These are phyloP conservation scores for Drosophila nannoptera DNA, from an alignment of 1,140 invertebrate species.

Conservation along the genomic window DNA sequence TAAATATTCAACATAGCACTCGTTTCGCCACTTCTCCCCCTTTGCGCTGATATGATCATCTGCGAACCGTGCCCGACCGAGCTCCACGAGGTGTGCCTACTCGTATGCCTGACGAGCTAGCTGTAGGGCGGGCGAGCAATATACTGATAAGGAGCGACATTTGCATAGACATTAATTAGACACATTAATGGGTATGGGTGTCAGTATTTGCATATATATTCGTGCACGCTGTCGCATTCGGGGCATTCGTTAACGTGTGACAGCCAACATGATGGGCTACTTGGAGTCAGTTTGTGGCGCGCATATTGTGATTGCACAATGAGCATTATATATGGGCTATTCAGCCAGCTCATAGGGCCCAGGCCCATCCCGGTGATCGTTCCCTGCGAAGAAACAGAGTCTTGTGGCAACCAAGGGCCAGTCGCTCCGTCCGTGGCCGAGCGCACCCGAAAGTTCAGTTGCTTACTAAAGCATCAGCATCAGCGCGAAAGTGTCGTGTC, in stretches of 20 bases:
- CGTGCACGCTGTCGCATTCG: background rate
- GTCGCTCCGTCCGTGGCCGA: slow-evolving; percentile 35
- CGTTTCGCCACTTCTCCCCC: no score
- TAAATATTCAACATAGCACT: no score
- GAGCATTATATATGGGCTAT: slow-evolving; percentile 7
- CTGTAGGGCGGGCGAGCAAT: background rate
- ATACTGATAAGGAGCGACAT: slow-evolving; percentile 22
- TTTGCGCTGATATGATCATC: no score
- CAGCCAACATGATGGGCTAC: no score
- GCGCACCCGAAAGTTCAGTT: slow-evolving; percentile 58
- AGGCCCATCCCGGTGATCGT: background rate
- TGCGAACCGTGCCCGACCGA: no score
- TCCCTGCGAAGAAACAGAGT: background rate
- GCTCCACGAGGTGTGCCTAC: no score
- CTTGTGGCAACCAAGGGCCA: background rate
- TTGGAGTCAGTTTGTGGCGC: background rate
- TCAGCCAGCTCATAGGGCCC: background rate
- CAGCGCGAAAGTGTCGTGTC: slow-evolving; percentile 4
- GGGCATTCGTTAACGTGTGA: background rate
- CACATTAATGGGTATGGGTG: background rate
- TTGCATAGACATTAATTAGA: slow-evolving; percentile 23
- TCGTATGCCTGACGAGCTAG: background rate
- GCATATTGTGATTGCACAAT: background rate
- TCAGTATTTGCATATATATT: background rate
- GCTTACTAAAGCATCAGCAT: slow-evolving; percentile 39